Evolutionary conservation across 2,888 invertebrate species (phyloP), one percentile per base, ranked within the genome.

Genomic region (Stomorhina lunata): DNA sequence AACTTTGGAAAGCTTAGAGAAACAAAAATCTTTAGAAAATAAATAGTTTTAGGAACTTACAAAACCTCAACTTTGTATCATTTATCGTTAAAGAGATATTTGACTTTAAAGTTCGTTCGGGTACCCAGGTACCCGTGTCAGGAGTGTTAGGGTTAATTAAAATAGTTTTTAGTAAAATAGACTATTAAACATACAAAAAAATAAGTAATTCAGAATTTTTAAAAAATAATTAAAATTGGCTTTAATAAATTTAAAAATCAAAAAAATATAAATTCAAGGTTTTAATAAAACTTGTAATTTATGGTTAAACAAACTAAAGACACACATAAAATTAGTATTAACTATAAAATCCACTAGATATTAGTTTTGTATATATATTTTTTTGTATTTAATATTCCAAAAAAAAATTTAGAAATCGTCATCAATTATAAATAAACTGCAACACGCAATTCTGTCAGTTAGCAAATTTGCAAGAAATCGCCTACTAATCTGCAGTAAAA

Each of bases 391-490:
- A n/a, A n/a, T n/a, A n/a, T 59, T 6, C 7, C 12, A 0, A 48
- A 71, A 59, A 25, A 48, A 34, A 45, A 45, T 0, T 6, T 17
- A 6, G 48, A 55, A 79, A 50, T 72, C 40, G 50, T 79, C 79
- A 79, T 79, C 65, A 72, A 79, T 57, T 66, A 79, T 72, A 72
- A 79, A 79, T 79, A 79, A 72, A 79, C 48, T 57, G n/a, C 27
- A 72, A 66, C 57, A 79, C 27, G 72, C 79, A 66, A 65, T 79
- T 55, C 40, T 57, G 57, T 59, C n/a, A n/a, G n/a, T 59, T 40
- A 22, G 32, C n/a, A 55, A 71, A 78, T 65, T 66, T 59, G 32
- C 59, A 20, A 40, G 27, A 72, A 32, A 25, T 63, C 78, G 78
- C 78, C 78, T 63, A 78, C 78, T 40, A 15, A 27, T 15, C 32